Conservation (phyloP, 2,888 invertebrate species). For the Tenthredo amoena region DNA sequence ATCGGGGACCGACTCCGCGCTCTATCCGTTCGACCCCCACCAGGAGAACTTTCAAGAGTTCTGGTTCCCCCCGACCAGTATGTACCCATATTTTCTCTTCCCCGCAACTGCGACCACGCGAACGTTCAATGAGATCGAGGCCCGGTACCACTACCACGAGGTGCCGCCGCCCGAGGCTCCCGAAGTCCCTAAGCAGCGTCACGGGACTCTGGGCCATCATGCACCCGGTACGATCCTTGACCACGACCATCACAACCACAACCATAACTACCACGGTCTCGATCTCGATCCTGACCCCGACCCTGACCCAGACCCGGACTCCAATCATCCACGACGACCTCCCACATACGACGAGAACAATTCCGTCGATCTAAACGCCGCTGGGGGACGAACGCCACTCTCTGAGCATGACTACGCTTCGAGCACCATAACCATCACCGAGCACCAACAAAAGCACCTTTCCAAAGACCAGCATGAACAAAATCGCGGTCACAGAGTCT, state of each 20-base stretch:
- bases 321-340: constrained; percentile 42
- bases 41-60: constrained; percentile 81
- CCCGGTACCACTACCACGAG: constrained; percentile 53
- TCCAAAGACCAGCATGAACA: constrained; percentile 57
- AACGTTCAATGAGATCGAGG: constrained; percentile 60
- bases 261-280: constrained; percentile 68
- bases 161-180: constrained; percentile 51
- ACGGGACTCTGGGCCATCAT: constrained; percentile 53
- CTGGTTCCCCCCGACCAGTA: constrained; percentile 80
- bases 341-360: constrained; percentile 40
- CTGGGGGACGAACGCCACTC: constrained; percentile 60
- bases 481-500: constrained; percentile 49
- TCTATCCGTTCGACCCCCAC: constrained; percentile 80
- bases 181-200: constrained; percentile 59
- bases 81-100: constrained; percentile 83
- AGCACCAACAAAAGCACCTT: constrained; percentile 67
- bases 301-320: constrained; percentile 29
- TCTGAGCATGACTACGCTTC: constrained; percentile 74
- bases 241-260: constrained; percentile 75
- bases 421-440: constrained; percentile 64
- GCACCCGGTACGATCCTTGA: constrained; percentile 62
- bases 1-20: constrained; percentile 82
- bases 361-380: constrained; percentile 34
- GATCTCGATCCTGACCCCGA: constrained; percentile 48
- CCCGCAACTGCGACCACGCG: constrained; percentile 79